Base-by-base conservation (phyloP, 1,140 invertebrate genomes). In the Centruroides sculpturatus region DNA sequence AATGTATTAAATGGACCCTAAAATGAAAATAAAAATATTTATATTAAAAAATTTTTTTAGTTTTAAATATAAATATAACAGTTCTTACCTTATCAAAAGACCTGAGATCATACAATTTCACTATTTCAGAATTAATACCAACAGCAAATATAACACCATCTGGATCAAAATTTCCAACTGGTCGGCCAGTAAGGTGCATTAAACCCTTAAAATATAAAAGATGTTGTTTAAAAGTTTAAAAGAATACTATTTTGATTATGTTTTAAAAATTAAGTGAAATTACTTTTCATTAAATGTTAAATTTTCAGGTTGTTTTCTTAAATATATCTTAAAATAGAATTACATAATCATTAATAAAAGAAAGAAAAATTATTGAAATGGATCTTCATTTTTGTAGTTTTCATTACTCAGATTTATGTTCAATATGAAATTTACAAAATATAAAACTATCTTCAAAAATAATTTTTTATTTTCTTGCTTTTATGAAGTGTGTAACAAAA, bases 131-230 rank as follows among this genome's bases (percentile, higher is more conserved):
- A 77, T 97, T 98, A 10, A 98, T 89, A 47, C 96, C 96, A 55
- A 93, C 95, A 52, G 94, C 94, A 80, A 99, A 98, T 67, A 98
- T 97, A 0, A 99, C 75, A 12, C 96, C 96, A 75, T 99, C 95
- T 0, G 96, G 95, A 80, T 99, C 96, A 78, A 96, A 98, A 2
- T 92, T 92, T 35, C 93, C 94, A 5, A 99, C 90, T 11, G 96
- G 95, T 66, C 92, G 78, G 0, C 94, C 95, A 0, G 89, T 83
- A 7, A 98, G 79, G 76, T 97, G 87, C 91, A 99, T 98, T 60
- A 98, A 76, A 1, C 96, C 96, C 61, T 47, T 11, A 36, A 51
- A 58, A 46, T 23, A 59, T 47, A 2, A 57, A 7, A 48, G 55
- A 49, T 23, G 23, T 1, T 23, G 23, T 23, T 23, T 23, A 23